These are phyloP conservation scores for Phataginus tetradactyla DNA, from an alignment of 2,797 vertebrate genomes.

Conservation along the genomic window DNA sequence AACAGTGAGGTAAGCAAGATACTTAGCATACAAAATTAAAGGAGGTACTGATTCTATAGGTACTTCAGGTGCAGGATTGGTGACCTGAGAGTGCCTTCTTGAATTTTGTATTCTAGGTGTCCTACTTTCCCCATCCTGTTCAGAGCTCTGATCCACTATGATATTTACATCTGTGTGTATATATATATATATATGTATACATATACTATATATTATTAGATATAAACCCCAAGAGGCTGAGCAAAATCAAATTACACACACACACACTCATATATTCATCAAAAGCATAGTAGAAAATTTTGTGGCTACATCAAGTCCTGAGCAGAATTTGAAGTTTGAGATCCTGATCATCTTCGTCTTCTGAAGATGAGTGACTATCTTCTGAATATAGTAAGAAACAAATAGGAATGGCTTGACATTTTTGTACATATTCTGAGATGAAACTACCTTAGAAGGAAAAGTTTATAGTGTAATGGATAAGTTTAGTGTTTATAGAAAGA, in stretches of 20 bases:
- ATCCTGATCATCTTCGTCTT: background rate
- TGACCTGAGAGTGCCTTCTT: background rate
- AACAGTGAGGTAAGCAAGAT: background rate
- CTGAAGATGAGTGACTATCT: background rate
- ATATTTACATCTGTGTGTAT: background rate
- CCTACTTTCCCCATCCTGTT: background rate
- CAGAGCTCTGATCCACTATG: background rate
- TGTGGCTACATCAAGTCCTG: background rate
- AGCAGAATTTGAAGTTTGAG: background rate
- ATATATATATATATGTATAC: no score
- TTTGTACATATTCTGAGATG: background rate
- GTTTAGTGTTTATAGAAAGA: background rate
- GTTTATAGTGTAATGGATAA: background rate
- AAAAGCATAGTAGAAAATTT: background rate
- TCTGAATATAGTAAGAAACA: background rate
- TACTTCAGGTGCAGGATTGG: background rate
- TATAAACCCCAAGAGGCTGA: no score
- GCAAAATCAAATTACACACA: no score
- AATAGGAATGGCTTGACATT: background rate
- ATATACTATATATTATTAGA: no score
- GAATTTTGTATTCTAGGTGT: background rate
- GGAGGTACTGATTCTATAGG: background rate
- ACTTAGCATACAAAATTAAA: background rate
- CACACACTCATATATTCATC: background rate
- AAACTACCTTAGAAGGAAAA: conserved; percentile 15